Evolutionary conservation across 1,140 invertebrate genomes (phyloP), one percentile per base, ranked within the genome.

Genomic region (Drosophila nigrodunni): DNA sequence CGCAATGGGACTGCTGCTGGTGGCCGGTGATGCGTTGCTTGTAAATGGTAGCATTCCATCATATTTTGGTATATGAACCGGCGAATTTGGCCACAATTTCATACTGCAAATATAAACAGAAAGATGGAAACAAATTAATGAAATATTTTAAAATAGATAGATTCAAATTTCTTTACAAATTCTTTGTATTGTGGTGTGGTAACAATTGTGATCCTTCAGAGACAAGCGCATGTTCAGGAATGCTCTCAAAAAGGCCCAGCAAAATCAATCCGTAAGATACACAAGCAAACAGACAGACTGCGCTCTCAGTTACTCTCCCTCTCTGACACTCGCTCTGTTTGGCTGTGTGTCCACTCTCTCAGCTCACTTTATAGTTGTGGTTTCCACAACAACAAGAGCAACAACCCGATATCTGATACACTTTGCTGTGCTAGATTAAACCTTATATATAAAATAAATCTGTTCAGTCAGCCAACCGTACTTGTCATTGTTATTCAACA

Each of bases 11-110:
- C 88, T 91, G 77, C 78, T 82, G 77, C 75, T 91, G 39, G 73
- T 76, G 67, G 82, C 82, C 44, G 80, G 83, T 37, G 91, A 72
- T 75, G 89, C 91, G 60, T 72, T 78, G 66, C 88, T 78, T 13
- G 89, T 59, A 73, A 81, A 92, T 52, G 90, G 90, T 64, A 92
- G 68, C 76, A 92, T 83, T 21, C 90, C 90, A 85, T 92, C 90
- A 62, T 92, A 92, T 82, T 92, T 92, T 66, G 92, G 92, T 77
- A 92, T 92, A 61, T 92, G 92, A 43, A 92, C 90, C 34, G 92
- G 92, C 65, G 92, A 92, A 79, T 91, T 92, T 7, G 92, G 90
- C 91, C 91, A 92, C 55, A 92, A 72, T 79, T 92, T 92, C 91
- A 92, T 92, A 77, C 91, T 92, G 57, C 3, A 79, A 75, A 47